Conservation (phyloP, 2,888 invertebrate species). For the Synergus gifuensis region DNA sequence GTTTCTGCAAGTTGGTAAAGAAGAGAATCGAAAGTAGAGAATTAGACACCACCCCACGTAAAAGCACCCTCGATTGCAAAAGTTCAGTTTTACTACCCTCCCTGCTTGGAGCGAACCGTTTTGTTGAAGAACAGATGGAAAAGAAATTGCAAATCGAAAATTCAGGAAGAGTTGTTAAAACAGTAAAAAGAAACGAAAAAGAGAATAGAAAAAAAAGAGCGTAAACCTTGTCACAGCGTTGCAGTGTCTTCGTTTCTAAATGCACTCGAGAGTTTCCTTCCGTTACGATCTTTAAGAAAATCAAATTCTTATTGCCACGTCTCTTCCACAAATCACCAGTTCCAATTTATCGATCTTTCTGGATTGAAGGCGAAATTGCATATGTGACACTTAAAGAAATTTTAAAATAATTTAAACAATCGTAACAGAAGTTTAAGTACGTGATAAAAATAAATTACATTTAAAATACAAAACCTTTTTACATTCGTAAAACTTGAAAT, state of each 20-base stretch:
- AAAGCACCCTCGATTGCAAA: conserved; percentile 53
- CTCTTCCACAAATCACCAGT: conserved; percentile 26
- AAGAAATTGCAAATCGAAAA: conserved; percentile 46
- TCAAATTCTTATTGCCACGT: conserved; percentile 24
- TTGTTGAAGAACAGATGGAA: conserved; percentile 42
- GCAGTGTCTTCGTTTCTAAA: conserved; percentile 14
- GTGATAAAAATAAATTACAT: not conserved
- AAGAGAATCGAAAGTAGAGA: conserved; percentile 44
- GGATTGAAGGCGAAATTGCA: not conserved
- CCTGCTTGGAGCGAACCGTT: conserved; percentile 44
- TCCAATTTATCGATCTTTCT: conserved; percentile 21
- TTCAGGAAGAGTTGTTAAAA: conserved; percentile 38
- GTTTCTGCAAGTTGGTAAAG: conserved; percentile 49
- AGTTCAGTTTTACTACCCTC: conserved; percentile 51
- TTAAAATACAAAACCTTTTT: not conserved
- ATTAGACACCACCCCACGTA: conserved; percentile 41
- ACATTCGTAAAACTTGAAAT: not conserved
- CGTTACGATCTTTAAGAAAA: conserved; percentile 37
- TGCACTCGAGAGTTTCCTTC: conserved; percentile 31
- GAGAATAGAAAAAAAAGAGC: not conserved
- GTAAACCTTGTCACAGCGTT: conserved; percentile 27
- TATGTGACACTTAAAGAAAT: not conserved
- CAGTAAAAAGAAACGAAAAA: not conserved
- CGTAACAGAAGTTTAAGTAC: not conserved
- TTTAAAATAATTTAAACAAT: not conserved